phyloP scores from a whole-genome alignment of 2,113 vertebrate species.

The Cricetomys ansorgei region DNA sequence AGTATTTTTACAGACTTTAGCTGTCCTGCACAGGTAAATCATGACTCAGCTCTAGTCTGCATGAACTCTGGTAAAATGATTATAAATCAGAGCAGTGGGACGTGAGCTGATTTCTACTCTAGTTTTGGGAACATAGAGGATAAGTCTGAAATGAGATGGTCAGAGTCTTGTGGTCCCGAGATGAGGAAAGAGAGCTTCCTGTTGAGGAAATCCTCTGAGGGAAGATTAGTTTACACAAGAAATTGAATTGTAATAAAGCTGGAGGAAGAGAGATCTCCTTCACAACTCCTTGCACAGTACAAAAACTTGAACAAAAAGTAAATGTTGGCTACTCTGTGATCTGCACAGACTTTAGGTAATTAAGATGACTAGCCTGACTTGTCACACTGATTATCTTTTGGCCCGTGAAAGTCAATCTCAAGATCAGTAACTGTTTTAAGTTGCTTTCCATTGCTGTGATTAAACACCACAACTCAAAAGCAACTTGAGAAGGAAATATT shows the following conservation, averaged over 20 bases:
- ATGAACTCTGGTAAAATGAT: constrained; percentile 60
- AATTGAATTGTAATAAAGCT: constrained; percentile 64
- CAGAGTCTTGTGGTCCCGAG: neutral
- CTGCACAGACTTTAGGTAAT: constrained; percentile 38
- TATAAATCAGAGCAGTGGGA: constrained; percentile 51
- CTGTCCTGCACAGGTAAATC: constrained; percentile 12
- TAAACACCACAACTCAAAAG: neutral
- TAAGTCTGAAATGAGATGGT: neutral
- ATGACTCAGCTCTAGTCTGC: constrained; percentile 53
- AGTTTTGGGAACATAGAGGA: neutral
- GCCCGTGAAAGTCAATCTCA: constrained; percentile 14
- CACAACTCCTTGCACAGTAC: neutral
- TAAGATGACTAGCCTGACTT: constrained; percentile 49
- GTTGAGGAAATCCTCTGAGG: neutral
- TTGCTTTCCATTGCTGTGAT: neutral
- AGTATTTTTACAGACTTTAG: constrained; percentile 24
- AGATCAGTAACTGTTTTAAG: neutral
- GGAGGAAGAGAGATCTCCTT: neutral
- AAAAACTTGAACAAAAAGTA: constrained; percentile 55
- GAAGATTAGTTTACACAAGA: constrained; percentile 46
- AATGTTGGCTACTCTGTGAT: neutral
- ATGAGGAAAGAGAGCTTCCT: constrained; percentile 1
- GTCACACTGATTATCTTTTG: constrained; percentile 48
- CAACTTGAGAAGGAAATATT: neutral
- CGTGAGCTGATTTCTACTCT: constrained; percentile 33